Base-by-base conservation (phyloP, 1,140 invertebrate genomes). In the Listronotus oregonensis region DNA sequence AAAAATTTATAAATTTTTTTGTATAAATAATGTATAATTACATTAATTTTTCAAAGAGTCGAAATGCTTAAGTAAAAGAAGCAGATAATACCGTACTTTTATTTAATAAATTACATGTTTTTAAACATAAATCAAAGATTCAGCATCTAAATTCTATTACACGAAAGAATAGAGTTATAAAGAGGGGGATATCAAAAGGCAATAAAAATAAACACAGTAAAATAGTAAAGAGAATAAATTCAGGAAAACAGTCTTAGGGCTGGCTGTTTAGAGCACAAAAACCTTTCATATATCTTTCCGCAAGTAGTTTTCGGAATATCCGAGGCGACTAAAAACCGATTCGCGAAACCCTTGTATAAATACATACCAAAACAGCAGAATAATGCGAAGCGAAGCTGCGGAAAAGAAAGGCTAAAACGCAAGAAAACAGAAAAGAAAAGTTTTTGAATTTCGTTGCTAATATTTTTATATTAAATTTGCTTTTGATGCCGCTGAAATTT, bases 291-390 rank as follows among this genome's bases (percentile, higher is more conserved):
- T 68, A 68, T 71, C 66, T 68, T 57, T 71, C 57, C 56, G 58
- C 56, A 56, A 67, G 69, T 68, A 71, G 62, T 71, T 71, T 56
- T 21, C 34, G 11, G 62, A 46, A 60, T 54, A 44, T 59, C 50
- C 63, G 50, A 46, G 60, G 67, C 66, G 59, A 68, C 69, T 71
- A 71, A 71, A 71, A 71, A 71, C 59, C 67, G 50, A 71, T 71
- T 37, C 58, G 40, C 54, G 21, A 51, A 70, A 63, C 60, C 66
- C 63, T 71, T 71, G 66, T 70, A 72, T 70, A 72, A 72, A 70
- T 72, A 70, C 71, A 72, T 70, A 66, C 61, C 56, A 72, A 68
- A 72, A 70, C 58, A 70, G 68, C 67, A 72, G 65, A 70, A 72
- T 72, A 71, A 71, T 64, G 58, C 15, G 43, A 46, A 46, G 43